Percentiles rank a stretch among this genome's conserved stretches.
These are phyloP conservation scores for Corythoichthys intestinalis DNA, from an alignment of 2,113 vertebrate species.

Conservation along the genomic window DNA sequence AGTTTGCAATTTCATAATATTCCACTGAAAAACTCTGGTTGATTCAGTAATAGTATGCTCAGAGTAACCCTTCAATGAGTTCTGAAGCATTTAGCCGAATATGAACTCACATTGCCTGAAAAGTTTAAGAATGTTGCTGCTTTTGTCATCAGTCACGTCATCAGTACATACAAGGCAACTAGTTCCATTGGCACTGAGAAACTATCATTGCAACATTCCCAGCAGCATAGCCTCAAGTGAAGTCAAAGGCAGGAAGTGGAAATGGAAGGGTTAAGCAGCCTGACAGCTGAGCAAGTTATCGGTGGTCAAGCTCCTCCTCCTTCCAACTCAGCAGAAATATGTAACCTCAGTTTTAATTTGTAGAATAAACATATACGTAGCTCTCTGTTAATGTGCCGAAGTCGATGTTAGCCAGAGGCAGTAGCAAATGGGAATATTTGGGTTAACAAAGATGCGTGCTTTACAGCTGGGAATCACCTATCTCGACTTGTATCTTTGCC, in stretches of 20 bases:
- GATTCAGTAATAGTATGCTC: too few relatives aligned
- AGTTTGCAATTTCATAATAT: too few relatives aligned
- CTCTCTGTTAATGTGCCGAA: conserved; percentile 1
- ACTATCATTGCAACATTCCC: background rate
- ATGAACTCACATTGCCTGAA: too few relatives aligned
- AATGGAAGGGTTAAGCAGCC: conserved; percentile 44
- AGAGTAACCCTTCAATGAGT: too few relatives aligned
- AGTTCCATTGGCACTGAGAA: background rate
- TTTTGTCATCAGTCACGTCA: too few relatives aligned
- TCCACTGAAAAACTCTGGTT: too few relatives aligned
- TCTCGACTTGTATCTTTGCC: conserved; percentile 24
- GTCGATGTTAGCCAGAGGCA: conserved; percentile 4
- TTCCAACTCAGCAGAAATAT: conserved; percentile 44
- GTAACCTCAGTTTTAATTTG: conserved; percentile 57
- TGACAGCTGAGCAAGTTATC: conserved; percentile 46
- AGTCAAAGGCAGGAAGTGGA: conserved; percentile 4
- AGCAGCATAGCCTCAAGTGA: background rate
- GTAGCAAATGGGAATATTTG: conserved; percentile 1
- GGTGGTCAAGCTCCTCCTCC: conserved; percentile 39
- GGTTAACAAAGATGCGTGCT: background rate
- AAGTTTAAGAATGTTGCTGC: too few relatives aligned
- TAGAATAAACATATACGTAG: conserved; percentile 34
- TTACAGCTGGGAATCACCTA: background rate
- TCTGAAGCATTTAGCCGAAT: too few relatives aligned
- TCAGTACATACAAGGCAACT: too few relatives aligned